phyloP scores from a whole-genome alignment of 2,797 vertebrate genomes.

The Hydrolagus colliei region DNA sequence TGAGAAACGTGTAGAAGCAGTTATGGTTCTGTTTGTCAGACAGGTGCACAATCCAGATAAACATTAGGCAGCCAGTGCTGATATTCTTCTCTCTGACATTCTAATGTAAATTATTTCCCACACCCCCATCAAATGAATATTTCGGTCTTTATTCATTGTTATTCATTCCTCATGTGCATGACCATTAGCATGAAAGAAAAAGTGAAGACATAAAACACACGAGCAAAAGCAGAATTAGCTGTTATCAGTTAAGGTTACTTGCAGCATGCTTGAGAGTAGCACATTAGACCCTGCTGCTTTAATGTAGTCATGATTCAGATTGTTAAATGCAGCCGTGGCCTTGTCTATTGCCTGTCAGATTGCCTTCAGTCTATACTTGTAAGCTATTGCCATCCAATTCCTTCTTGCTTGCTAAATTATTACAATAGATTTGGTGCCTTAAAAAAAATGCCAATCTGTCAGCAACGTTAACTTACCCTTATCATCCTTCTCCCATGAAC shows the following conservation, averaged over 20 bases:
- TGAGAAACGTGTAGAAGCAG: neutral
- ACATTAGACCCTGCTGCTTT: neutral
- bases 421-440: neutral
- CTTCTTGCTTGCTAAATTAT: neutral
- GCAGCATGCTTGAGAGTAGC: neutral
- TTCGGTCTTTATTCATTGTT: neutral
- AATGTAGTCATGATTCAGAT: neutral
- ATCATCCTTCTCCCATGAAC: neutral
- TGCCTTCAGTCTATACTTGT: neutral
- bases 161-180: neutral
- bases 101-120: neutral
- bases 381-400: constrained; percentile 2
- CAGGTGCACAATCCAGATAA: constrained; percentile 12
- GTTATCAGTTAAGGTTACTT: neutral
- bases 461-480: neutral
- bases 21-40: constrained; percentile 1
- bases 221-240: neutral
- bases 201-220: neutral
- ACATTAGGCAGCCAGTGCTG: constrained; percentile 8
- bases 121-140: neutral
- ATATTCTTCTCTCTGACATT: constrained; percentile 21
- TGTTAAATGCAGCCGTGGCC: neutral
- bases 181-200: neutral
- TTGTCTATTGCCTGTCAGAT: constrained; percentile 1
- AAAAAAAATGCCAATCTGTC: neutral